A percentile compares a stretch with the other conserved stretches of the same genome.
Conservation (phyloP, 2,888 invertebrate species). For the Latheticus oryzae region DNA sequence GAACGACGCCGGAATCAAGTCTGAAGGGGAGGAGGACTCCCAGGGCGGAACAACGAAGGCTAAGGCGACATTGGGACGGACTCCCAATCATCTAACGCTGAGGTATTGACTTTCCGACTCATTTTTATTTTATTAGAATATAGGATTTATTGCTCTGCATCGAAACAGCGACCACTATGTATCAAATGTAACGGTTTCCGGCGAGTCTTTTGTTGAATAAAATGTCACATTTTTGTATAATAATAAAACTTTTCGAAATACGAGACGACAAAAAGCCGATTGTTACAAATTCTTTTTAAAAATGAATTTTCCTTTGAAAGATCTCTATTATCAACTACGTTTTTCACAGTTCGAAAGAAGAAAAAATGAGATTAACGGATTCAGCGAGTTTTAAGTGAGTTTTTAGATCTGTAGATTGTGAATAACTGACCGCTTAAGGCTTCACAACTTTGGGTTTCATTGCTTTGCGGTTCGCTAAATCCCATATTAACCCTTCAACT, state of each 20-base stretch:
- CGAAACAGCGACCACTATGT: slow-evolving; percentile 7
- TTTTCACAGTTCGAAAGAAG: background rate
- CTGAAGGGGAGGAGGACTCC: slow-evolving; percentile 88
- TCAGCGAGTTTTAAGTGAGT: slow-evolving; percentile 7
- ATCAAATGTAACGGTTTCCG: slow-evolving; percentile 4
- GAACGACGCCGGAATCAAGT: slow-evolving; percentile 81
- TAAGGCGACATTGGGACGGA: slow-evolving; percentile 80
- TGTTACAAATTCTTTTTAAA: background rate
- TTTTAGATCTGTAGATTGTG: background rate
- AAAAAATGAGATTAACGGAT: slow-evolving; percentile 3
- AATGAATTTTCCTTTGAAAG: slow-evolving; percentile 3
- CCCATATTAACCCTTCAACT: too few relatives aligned
- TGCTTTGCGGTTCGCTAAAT: too few relatives aligned
- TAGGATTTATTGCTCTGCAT: slow-evolving; percentile 33
- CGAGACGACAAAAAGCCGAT: too few relatives aligned
- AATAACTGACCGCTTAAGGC: slow-evolving; percentile 4
- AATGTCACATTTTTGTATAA: slow-evolving; percentile 1
- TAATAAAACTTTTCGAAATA: slow-evolving; percentile 3
- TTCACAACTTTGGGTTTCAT: slow-evolving; percentile 9
- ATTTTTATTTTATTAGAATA: slow-evolving; percentile 9
- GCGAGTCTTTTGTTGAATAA: background rate
- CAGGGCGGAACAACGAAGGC: slow-evolving; percentile 73
- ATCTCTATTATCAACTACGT: background rate
- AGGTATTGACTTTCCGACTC: slow-evolving; percentile 66
- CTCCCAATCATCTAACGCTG: slow-evolving; percentile 92